Percentiles rank a stretch among this genome's conserved stretches.
phyloP scores from a whole-genome alignment of 2,797 vertebrate genomes.

The Iguana delicatissima region DNA sequence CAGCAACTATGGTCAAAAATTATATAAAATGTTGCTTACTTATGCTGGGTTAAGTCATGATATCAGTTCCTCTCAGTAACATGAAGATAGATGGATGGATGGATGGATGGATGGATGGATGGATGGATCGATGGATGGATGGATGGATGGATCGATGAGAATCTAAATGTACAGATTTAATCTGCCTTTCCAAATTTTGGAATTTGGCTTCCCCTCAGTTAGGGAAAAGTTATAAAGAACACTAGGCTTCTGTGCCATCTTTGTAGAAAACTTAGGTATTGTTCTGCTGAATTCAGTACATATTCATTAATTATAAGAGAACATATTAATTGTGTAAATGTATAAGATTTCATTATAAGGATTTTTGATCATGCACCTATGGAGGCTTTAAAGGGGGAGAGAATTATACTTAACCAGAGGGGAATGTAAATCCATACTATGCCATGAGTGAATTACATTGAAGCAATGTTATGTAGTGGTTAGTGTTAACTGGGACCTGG shows the following conservation, averaged over 20 bases:
- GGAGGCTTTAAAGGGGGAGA: too few relatives aligned
- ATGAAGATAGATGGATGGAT: too few relatives aligned
- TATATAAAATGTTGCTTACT: too few relatives aligned
- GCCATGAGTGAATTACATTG: too few relatives aligned
- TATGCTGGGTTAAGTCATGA: too few relatives aligned
- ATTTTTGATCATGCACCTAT: too few relatives aligned
- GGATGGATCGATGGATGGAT: neutral
- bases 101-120: too few relatives aligned
- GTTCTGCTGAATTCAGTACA: neutral
- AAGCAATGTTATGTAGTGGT: too few relatives aligned
- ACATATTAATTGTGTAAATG: neutral
- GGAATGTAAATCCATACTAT: neutral
- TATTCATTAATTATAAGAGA: neutral
- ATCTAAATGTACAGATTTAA: neutral
- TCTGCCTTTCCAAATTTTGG: neutral
- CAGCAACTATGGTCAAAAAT: too few relatives aligned
- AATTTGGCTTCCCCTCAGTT: neutral
- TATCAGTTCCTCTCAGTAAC: neutral
- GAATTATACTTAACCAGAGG: neutral
- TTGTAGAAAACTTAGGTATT: neutral
- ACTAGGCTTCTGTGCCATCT: neutral
- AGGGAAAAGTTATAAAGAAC: neutral
- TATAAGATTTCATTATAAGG: too few relatives aligned
- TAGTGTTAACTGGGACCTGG: neutral
- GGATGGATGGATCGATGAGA: neutral